Conservation (phyloP, 1,140 invertebrate species). For the Heliconius hermathena region DNA sequence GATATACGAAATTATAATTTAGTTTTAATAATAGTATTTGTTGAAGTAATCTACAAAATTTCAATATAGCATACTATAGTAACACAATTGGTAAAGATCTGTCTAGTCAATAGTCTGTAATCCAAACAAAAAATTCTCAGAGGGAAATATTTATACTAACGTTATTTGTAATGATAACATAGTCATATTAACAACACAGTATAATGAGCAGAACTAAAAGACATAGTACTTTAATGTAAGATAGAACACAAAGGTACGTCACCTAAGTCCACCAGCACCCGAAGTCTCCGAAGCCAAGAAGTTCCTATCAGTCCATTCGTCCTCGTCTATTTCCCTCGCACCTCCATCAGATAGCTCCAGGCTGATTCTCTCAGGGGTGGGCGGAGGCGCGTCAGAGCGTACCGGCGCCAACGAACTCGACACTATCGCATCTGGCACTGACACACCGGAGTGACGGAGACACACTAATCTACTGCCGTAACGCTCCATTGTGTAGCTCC, state of each 20-base stretch:
- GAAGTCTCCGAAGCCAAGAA: constrained; percentile 87
- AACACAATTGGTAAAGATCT: too few species aligned
- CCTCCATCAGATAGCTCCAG: constrained; percentile 85
- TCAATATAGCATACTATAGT: too few species aligned
- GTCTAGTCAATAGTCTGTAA: too few species aligned
- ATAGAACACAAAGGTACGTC: background rate
- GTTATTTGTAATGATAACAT: too few species aligned
- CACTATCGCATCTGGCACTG: constrained; percentile 42
- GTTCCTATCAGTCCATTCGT: constrained; percentile 96
- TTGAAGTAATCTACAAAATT: too few species aligned
- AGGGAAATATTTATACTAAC: too few species aligned
- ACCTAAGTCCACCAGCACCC: constrained; percentile 86
- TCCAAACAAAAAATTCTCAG: too few species aligned
- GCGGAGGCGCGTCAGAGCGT: constrained; percentile 29
- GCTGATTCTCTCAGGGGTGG: constrained; percentile 89
- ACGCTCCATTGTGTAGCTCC: constrained; percentile 68
- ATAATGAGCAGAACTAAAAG: too few species aligned
- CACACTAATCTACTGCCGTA: constrained; percentile 66
- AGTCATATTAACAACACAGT: too few species aligned
- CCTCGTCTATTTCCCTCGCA: constrained; percentile 93
- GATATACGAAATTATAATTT: too few species aligned
- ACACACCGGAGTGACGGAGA: constrained; percentile 59
- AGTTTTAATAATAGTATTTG: too few species aligned
- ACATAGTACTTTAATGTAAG: background rate
- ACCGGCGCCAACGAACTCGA: constrained; percentile 17